A percentile compares a stretch with the other conserved stretches of the same genome.
Conservation (phyloP, 2,888 invertebrate species). For the Taphrorychus bicolor region DNA sequence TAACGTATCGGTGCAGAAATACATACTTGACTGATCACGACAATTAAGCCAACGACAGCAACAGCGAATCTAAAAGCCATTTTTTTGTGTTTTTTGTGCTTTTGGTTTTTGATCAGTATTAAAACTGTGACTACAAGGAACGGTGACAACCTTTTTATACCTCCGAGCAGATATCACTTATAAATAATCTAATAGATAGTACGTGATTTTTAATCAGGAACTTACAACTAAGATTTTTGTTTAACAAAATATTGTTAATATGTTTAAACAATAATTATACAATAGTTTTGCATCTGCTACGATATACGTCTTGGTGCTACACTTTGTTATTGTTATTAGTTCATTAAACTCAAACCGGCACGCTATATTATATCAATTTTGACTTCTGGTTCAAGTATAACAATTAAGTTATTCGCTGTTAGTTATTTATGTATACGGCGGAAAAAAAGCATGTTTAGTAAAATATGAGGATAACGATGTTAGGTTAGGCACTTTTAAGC, state of each 20-base stretch:
- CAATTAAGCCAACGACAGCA: slow-evolving; percentile 14
- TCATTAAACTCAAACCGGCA: too few relatives aligned
- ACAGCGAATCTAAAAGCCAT: slow-evolving; percentile 24
- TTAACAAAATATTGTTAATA: background rate
- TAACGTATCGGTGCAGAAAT: background rate
- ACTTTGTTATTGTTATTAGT: too few relatives aligned
- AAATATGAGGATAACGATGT: too few relatives aligned
- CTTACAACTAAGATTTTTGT: background rate
- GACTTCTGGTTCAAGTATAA: too few relatives aligned
- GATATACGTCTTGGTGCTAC: too few relatives aligned
- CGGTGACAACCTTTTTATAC: slow-evolving; percentile 13
- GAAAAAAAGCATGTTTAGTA: too few relatives aligned
- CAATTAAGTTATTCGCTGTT: too few relatives aligned
- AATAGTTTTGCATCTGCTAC: background rate
- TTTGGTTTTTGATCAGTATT: slow-evolving; percentile 6
- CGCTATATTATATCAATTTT: too few relatives aligned
- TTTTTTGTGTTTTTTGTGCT: slow-evolving; percentile 23
- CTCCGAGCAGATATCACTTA: background rate
- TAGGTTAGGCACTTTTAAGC: too few relatives aligned
- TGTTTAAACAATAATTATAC: background rate
- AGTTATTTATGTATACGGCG: too few relatives aligned
- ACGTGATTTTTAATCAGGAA: background rate
- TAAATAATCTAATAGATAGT: background rate
- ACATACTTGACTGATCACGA: slow-evolving; percentile 18
- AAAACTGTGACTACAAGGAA: slow-evolving; percentile 10